phyloP scores from a whole-genome alignment of 2,888 invertebrate species.

The Cheilosia pagana region DNA sequence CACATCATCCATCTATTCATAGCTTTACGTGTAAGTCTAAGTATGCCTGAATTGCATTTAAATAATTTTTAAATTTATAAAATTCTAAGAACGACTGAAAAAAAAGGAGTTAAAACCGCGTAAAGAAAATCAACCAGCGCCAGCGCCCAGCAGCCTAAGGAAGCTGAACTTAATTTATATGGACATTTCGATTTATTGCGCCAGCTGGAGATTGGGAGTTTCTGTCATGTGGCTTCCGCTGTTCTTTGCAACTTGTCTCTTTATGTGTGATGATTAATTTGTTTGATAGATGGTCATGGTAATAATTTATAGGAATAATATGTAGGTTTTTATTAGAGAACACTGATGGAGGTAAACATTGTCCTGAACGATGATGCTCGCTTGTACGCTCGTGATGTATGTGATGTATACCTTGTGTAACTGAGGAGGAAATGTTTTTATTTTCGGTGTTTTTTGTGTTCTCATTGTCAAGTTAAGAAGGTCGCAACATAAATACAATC shows the following conservation, averaged over 20 bases:
- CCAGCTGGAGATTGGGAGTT: constrained; percentile 73
- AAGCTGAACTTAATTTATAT: constrained; percentile 74
- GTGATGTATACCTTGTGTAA: too few relatives aligned
- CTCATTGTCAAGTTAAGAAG: too few relatives aligned
- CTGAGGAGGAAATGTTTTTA: too few relatives aligned
- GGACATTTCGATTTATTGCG: constrained; percentile 73
- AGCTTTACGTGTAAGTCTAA: neutral
- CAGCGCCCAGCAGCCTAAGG: constrained; percentile 35
- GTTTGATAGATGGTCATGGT: constrained; percentile 71
- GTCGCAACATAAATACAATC: too few relatives aligned
- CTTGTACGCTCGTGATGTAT: too few relatives aligned
- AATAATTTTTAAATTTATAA: constrained; percentile 38
- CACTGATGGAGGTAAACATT: constrained; percentile 51
- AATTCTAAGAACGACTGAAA: constrained; percentile 1
- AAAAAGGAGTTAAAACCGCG: neutral
- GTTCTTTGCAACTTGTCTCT: constrained; percentile 72
- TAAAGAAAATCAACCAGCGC: neutral
- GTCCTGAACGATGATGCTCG: neutral
- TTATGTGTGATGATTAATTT: constrained; percentile 75
- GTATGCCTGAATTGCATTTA: constrained; percentile 8
- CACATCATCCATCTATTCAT: neutral
- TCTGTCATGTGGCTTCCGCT: constrained; percentile 73
- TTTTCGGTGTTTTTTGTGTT: too few relatives aligned
- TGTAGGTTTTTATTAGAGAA: constrained; percentile 59
- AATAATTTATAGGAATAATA: constrained; percentile 53